A percentile compares a stretch with the other conserved stretches of the same genome.
phyloP scores from a whole-genome alignment of 2,797 vertebrate genomes.

The Adrianichthys oophorus region DNA sequence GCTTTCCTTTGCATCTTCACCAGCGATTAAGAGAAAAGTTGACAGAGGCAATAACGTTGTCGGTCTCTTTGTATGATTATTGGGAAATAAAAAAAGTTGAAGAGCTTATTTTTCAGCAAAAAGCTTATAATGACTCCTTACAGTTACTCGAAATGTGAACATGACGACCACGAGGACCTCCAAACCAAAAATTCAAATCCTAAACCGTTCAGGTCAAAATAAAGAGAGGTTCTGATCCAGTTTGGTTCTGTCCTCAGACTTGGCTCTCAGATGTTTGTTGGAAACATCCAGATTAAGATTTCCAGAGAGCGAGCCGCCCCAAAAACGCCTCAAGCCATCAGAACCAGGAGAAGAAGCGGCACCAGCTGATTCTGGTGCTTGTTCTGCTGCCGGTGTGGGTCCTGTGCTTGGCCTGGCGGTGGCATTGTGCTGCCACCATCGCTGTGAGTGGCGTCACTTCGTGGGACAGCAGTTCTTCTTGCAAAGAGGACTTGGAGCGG shows the following conservation, averaged over 20 bases:
- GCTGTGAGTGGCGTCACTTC: slow-evolving; percentile 94
- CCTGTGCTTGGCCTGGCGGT: slow-evolving; percentile 85
- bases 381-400: background rate
- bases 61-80: too few species aligned
- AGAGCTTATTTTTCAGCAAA: too few species aligned
- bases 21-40: too few species aligned
- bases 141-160: too few species aligned
- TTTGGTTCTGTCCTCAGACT: slow-evolving; percentile 74
- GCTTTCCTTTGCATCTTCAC: too few species aligned
- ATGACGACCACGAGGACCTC: too few species aligned
- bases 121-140: too few species aligned
- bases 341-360: background rate
- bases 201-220: too few species aligned
- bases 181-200: too few species aligned
- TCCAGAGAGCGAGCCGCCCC: slow-evolving; percentile 56
- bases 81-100: too few species aligned
- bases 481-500: slow-evolving; percentile 81
- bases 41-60: too few species aligned
- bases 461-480: slow-evolving; percentile 90
- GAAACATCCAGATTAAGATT: slow-evolving; percentile 53
- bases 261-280: slow-evolving; percentile 90
- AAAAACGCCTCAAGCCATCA: slow-evolving; percentile 77
- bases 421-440: slow-evolving; percentile 95
- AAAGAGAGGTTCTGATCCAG: background rate
- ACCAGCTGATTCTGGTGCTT: background rate